Evolutionary conservation across 2,797 vertebrate genomes (phyloP), one percentile per base, ranked within the genome.

Genomic region (Enoplosus armatus): DNA sequence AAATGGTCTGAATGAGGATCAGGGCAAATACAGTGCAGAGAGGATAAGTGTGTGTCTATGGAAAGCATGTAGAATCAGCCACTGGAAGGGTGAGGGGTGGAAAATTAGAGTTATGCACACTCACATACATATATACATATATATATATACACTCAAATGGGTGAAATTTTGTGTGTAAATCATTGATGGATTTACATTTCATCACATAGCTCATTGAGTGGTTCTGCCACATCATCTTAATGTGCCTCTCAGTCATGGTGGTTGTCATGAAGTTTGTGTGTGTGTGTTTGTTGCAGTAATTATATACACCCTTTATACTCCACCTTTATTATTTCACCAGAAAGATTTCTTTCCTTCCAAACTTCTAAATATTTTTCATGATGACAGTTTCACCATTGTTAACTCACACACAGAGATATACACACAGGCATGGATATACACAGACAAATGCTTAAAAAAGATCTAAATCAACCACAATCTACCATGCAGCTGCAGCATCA

Each of bases 1-100:
- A 85, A 89, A 89, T 51, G 53, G 56, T 80, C 72, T 74, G 63
- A 74, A 74, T 71, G 78, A 84, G 48, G 82, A 82, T 58, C 74
- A 72, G 56, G 65, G 35, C 33, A 75, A 78, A 82, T 33, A 47
- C 37, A 77, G 55, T n/a, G 65, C 12, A 11, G 62, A 79, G 68
- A 80, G 53, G 62, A 43, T 51, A 22, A 64, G 68, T 74, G 27
- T 80, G 65, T 64, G 35, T 66, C 5, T 43, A 8, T 54, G 27
- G 68, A 37, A 48, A 84, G 53, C 50, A 3, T 80, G 29, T 15
- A 64, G 72, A 79, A 58, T 72, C 54, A 16, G 60, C 50, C 29
- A 10, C 0, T 50, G 6, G 37, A 56, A 56, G 24, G 7, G 4
- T 35, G 62, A 66, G 29, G 43, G 55, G 26, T 62, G 16, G 27